These are phyloP conservation scores for Myodes glareolus DNA, from an alignment of 2,113 vertebrate species.

Conservation along the genomic window DNA sequence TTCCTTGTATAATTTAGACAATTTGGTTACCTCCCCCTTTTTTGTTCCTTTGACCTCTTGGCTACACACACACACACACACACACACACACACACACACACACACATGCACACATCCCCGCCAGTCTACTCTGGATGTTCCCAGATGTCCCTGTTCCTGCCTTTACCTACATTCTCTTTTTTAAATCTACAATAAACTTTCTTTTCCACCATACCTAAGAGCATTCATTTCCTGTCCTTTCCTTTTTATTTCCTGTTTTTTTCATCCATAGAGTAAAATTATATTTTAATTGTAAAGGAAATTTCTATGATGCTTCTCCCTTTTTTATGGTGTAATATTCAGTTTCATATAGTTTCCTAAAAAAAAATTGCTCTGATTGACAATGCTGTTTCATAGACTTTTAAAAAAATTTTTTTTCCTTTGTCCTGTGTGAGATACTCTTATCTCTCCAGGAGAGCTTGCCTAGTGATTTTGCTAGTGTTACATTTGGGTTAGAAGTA, in stretches of 20 bases:
- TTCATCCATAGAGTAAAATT: background rate
- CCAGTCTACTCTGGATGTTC: no score
- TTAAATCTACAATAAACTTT: background rate
- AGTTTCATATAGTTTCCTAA: conserved; percentile 40
- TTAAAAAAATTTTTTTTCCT: background rate
- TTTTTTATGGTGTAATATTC: background rate
- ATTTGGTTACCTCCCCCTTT: background rate
- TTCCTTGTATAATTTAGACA: background rate
- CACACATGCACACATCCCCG: no score
- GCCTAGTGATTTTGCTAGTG: conserved; percentile 7
- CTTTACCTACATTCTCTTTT: background rate
- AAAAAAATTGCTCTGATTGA: background rate
- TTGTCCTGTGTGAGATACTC: background rate
- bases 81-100: no score
- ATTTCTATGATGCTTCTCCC: background rate
- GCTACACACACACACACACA: no score
- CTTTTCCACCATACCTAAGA: background rate
- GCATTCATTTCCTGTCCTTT: background rate
- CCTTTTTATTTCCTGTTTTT: background rate
- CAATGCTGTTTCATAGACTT: conserved; percentile 26
- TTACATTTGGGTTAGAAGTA: conserved; percentile 12
- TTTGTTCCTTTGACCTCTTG: background rate
- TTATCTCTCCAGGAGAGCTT: conserved; percentile 9
- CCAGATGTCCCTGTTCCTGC: background rate
- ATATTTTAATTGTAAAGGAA: conserved; percentile 57